Base-by-base conservation (phyloP, 2,888 invertebrate species). In the Elegia similella region DNA sequence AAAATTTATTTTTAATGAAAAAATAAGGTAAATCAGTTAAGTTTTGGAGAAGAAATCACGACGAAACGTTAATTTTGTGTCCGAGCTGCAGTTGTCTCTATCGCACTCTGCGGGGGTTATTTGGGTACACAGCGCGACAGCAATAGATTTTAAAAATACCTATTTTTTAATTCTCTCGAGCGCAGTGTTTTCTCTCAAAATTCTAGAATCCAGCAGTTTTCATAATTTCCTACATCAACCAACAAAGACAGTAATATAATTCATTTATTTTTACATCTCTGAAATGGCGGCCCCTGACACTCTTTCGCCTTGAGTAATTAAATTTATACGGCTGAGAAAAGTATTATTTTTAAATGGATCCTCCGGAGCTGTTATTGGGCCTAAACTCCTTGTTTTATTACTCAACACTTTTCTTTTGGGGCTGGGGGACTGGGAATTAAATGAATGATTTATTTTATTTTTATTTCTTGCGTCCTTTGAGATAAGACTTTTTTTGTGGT, bases 341-440 rank as follows among this genome's bases (percentile, higher is more conserved):
- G 23, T 46, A 46, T 46, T 23, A 38, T 38, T 52, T 52, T 52
- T 52, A 52, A 52, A 52, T 38, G 52, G 52, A 38, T 52, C 17
- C 42, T 30, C 29, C 1, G 8, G 29, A n/a, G 38, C 42, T 23
- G 17, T 17, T 52, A 38, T 52, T 38, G 42, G n/a, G 17, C 12
- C 46, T 46, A 17, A 23, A 16, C 17, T n/a, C 52, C 38, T 17
- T 34, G 17, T 17, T 52, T 34, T 42, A 38, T 52, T 38, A 38
- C 38, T 23, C 17, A 52, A 42, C 38, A 52, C 23, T 52, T 52
- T 42, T 16, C 42, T 12, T 13, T 42, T 7, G 7, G 34, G 38
- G 7, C 38, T 38, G 34, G 42, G n/a, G 23, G 47, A 34, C 6
- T 30, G 10, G 48, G 7, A 50, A 50, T 50, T 32, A 15, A 50